Evolutionary conservation across 2,113 vertebrate genomes (phyloP), one percentile per base, ranked within the genome.

Genomic region (Cynocephalus volans): DNA sequence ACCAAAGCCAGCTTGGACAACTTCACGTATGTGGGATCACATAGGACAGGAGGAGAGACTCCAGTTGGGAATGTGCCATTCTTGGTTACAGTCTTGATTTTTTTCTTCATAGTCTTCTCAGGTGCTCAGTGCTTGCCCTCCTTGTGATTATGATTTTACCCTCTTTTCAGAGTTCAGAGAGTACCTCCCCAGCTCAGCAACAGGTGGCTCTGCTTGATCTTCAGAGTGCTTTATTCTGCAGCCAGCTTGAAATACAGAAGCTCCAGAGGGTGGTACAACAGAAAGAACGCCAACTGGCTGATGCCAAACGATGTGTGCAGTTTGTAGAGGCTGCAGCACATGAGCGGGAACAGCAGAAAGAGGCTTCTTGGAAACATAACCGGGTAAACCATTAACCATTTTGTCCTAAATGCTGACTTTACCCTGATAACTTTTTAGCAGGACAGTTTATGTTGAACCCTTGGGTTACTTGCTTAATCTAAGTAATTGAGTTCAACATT

Each of bases 231-330:
- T 98, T 99, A 60, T 99, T 99, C 98, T 99, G 98, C 97, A 98
- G 98, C 84, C 99, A 99, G 98, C 98, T 99, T 96, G 99, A 99
- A 98, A 98, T 99, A 54, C 99, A 99, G 98, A 99, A 98, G 1
- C 96, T 98, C 62, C 99, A 99, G 96, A 98, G 99, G 93, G 89
- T 90, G 21, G 98, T 99, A 58, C 91, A 80, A 5, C 99, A 99
- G 96, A 99, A 98, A 26, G 98, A 98, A n/a, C 98, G 98, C 67
- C 98, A 98, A 1, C 98, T 99, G 95, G 97, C 98, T 5, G 99
- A 99, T 94, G 98, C 99, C 96, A 98, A 70, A 76, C 98, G 98
- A 11, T 93, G 98, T 70, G 76, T 98, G 86, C 98, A 99, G 41
- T 98, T 99, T 56, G 98, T 99, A 6, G 99, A 99, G 94, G 95